phyloP scores from a whole-genome alignment of 2,797 vertebrate species.

The Lithobates sylvaticus region DNA sequence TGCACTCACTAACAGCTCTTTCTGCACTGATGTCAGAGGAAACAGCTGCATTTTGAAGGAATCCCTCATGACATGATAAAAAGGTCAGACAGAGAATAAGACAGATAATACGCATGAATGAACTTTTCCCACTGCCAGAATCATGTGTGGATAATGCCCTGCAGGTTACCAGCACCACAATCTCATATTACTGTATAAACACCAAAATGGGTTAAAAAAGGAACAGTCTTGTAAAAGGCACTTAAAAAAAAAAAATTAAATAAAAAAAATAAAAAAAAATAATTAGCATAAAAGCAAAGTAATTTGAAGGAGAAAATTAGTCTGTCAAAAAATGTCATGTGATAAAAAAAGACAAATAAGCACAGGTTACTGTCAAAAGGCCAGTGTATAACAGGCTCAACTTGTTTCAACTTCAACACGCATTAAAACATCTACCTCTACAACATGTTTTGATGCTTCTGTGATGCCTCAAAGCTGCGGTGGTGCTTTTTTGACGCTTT shows the following conservation, averaged over 20 bases:
- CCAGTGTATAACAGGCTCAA: too few species aligned
- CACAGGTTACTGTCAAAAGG: too few species aligned
- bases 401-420: too few species aligned
- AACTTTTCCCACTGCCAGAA: constrained; percentile 31
- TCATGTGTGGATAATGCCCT: constrained; percentile 1
- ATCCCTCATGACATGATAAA: constrained; percentile 85
- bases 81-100: constrained; percentile 69
- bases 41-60: constrained; percentile 86
- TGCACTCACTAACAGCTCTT: constrained; percentile 60
- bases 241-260: too few species aligned
- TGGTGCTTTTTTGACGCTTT: too few species aligned
- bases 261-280: too few species aligned
- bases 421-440: too few species aligned
- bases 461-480: too few species aligned
- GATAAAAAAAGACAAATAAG: too few species aligned
- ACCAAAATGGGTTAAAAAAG: neutral
- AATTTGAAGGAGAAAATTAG: too few species aligned
- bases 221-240: neutral
- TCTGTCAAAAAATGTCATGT: too few species aligned
- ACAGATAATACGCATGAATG: constrained; percentile 23
- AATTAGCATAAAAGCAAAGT: neutral
- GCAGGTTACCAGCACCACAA: neutral
- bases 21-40: constrained; percentile 83
- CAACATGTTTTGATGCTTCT: too few species aligned
- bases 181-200: neutral